Base-by-base conservation (phyloP, 2,113 vertebrate species). In the Callopanchax toddi region DNA sequence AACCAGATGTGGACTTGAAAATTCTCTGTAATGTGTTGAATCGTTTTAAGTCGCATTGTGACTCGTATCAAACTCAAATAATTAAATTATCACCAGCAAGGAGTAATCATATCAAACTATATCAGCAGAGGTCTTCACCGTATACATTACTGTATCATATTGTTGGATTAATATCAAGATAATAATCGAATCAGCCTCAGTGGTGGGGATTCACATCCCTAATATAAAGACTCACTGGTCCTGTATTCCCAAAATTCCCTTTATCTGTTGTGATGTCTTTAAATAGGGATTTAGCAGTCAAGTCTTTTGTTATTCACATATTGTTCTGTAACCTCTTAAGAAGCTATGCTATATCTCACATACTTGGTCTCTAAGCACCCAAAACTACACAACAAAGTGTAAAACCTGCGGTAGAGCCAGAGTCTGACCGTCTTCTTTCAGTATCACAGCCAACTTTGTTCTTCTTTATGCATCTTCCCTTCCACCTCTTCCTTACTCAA, bases 241-340 rank as follows among this genome's bases (percentile, higher is more conserved):
- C 2, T 43, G 40, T 43, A 18, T 44, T 44, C 42, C n/a, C 42
- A 11, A n/a, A 20, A 20, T 44, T 44, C 42, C 9, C 42, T 44
- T 44, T 20, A 15, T 20, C 17, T 44, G 10, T 10, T 18, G 42
- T 44, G 42, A 44, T 20, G n/a, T 20, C 50, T 69, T 74, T 10
- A 44, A 76, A 85, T 9, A 85, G 66, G 32, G 79, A 83, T 85
- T 86, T 82, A 79, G 86, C 61, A 72, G 74, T 78, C 36, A 12
- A 63, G 53, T 49, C 63, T 79, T 75, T 70, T 65, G 70, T 73
- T 86, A 7, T 81, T 34, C 60, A 82, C 50, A 78, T 63, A 51
- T 32, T 69, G 64, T 73, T 79, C 58, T 49, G 71, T 77, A 85
- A 81, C 71, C 42, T 81, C 76, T 79, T 84, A 86, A 76, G 64